Evolutionary conservation across 2,113 vertebrate species (phyloP).

Genomic region (Centrocercus urophasianus): DNA sequence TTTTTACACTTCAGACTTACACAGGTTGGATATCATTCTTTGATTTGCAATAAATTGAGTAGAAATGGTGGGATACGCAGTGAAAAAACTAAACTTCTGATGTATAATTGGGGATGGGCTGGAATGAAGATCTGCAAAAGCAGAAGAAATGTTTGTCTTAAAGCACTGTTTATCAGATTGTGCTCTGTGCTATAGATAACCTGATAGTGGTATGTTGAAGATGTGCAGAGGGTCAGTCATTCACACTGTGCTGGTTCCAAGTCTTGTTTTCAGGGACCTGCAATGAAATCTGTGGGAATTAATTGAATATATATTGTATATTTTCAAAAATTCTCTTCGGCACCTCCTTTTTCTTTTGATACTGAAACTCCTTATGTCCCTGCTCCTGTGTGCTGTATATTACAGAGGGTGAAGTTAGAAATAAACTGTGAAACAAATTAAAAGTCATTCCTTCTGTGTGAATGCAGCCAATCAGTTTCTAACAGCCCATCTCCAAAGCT

Average conservation of each 20-base stretch:
- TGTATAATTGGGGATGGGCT: conserved; percentile 33
- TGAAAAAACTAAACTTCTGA: not conserved
- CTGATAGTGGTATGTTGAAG: conserved; percentile 36
- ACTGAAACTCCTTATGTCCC: not conserved
- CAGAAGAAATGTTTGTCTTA: conserved; percentile 47
- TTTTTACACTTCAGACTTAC: not conserved
- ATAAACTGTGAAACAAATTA: not conserved
- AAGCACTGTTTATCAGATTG: not conserved
- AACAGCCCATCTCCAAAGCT: not conserved
- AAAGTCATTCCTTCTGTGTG: not conserved
- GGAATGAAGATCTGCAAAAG: conserved; percentile 52
- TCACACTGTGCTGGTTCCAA: not conserved
- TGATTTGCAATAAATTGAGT: not conserved
- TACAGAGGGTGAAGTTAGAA: not conserved
- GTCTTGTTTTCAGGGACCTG: not conserved
- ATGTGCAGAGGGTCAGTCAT: not conserved
- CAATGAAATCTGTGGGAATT: not conserved
- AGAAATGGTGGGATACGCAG: not conserved
- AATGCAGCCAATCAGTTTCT: not conserved
- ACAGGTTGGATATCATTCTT: not conserved
- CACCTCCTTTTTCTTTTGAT: not conserved
- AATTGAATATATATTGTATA: not conserved
- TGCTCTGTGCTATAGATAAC: conserved; percentile 47
- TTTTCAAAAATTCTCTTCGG: not conserved
- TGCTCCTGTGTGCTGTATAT: not conserved